Base-by-base conservation (phyloP, 2,888 invertebrate species). In the Volucella inflata region DNA sequence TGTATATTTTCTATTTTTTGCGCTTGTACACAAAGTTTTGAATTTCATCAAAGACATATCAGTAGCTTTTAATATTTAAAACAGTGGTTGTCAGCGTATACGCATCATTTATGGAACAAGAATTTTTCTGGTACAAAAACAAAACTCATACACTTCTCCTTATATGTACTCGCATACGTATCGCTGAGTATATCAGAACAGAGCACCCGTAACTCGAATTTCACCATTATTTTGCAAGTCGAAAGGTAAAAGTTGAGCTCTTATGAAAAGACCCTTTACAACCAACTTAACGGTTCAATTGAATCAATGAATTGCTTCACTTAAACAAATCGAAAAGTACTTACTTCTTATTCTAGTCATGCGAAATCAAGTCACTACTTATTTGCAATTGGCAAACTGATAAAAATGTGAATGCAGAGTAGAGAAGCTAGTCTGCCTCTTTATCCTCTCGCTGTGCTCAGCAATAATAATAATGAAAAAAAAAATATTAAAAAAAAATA, bases 221-320 rank as follows among this genome's bases (percentile, higher is more conserved):
- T 17, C 38, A 21, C 46, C 38, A 44, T 55, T 64, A 78, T 70
- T 79, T 74, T 62, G 59, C 36, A 51, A 59, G 59, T 70, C 68
- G 65, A 70, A 77, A 55, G 53, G 17, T 65, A 55, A 67, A 64
- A 38, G 10, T 30, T 75, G 57, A 79, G 44, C 44, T 46, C 36
- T 60, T 64, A 76, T 83, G n/a, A 65, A 50, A 67, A 44, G 57
- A 21, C 44, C 38, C 42, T 62, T 68, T 70, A 75, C 40, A 64
- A 48, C 44, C 74, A 62, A 3, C 8, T 42, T 48, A 71, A 60
- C 53, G 30, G 67, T 71, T 88, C 87, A 87, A 88, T 87, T 88
- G 74, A 87, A 88, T 87, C 87, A 84, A 87, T 83, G 81, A 87
- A 88, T 87, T 88, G 85, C 87, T 80, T 87, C 88, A 88, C 88